Base-by-base conservation (phyloP, 2,888 invertebrate genomes). In the Caenorhabditis panamensis region DNA sequence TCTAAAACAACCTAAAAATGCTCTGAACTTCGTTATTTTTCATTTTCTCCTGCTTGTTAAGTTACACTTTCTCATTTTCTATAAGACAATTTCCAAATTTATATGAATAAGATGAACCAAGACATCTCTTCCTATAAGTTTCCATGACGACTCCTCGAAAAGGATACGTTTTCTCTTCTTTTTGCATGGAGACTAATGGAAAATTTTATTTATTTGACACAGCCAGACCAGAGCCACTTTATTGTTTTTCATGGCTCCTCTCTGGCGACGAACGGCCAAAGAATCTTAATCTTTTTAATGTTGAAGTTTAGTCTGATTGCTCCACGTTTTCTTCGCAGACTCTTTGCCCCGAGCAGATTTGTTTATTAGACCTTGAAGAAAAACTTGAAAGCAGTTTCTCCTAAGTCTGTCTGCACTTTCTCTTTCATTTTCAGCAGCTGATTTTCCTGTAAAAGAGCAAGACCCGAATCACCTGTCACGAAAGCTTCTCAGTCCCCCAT, bases 131-230 rank as follows among this genome's bases (percentile, higher is more conserved):
- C 26, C 53, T 20, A 22, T 18, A 53, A 26, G 53, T 53, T 26
- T 53, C 53, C 53, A 53, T 53, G 53, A 53, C 53, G 22, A 53
- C 53, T 22, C 24, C 3, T 9, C 2, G 24, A 26, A 53, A 16
- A 11, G 26, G 53, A 26, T 24, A 26, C 26, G 53, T 13, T 53
- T 26, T 53, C 53, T 53, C 13, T 53, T 53, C 41, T 41, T 16
- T 9, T 41, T 41, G 49, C 11, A 18, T 4, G 11, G 49, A 18
- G 49, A 49, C 49, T 49, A 49, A 49, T 49, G 49, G 54, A 9
- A 41, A 54, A 26, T 54, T 54, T 54, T 26, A 28, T 54, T 54
- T 26, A 54, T 28, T 54, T n/a, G 54, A 26, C 20, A 20, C 41
- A 41, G 41, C 9, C n/a, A n/a, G 13, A 13, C 41, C 9, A 41